Evolutionary conservation across 2,888 invertebrate genomes (phyloP).

Genomic region (Drosophila heteroneura): DNA sequence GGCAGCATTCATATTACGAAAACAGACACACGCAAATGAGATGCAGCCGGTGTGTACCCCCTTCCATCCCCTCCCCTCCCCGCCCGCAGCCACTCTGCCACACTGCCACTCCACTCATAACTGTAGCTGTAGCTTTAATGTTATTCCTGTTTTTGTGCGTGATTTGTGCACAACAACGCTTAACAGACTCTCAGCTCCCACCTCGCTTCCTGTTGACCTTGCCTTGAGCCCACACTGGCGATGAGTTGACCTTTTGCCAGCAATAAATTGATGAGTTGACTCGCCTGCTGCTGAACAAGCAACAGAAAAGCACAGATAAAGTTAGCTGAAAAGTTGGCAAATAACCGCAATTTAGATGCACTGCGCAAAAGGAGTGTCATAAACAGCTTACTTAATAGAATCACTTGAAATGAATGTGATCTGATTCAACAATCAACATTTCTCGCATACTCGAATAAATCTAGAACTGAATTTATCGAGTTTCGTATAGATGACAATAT

Average conservation of each 20-base stretch:
- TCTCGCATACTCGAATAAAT: background rate
- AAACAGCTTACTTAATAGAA: background rate
- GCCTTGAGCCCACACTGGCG: conserved; percentile 31
- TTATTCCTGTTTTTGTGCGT: conserved; percentile 2
- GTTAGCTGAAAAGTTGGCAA: background rate
- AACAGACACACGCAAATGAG: conserved; percentile 12
- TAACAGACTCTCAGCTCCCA: conserved; percentile 5
- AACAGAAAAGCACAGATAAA: background rate
- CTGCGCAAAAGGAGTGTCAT: background rate
- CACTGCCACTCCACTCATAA: background rate
- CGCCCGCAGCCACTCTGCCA: too few species aligned
- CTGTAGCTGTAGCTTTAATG: background rate
- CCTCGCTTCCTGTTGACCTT: conserved; percentile 38
- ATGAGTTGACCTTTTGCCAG: conserved; percentile 41
- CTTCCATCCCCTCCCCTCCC: too few species aligned
- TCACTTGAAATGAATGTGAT: background rate
- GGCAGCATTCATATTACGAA: background rate
- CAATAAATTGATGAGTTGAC: conserved; percentile 30
- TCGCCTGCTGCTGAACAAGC: conserved; percentile 10
- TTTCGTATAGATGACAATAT: background rate
- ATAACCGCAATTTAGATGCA: conserved; percentile 1
- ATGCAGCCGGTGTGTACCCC: conserved; percentile 18
- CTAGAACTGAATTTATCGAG: background rate
- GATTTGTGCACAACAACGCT: conserved; percentile 10
- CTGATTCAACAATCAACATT: background rate